phyloP scores from a whole-genome alignment of 2,797 vertebrate genomes.

The Anableps anableps region DNA sequence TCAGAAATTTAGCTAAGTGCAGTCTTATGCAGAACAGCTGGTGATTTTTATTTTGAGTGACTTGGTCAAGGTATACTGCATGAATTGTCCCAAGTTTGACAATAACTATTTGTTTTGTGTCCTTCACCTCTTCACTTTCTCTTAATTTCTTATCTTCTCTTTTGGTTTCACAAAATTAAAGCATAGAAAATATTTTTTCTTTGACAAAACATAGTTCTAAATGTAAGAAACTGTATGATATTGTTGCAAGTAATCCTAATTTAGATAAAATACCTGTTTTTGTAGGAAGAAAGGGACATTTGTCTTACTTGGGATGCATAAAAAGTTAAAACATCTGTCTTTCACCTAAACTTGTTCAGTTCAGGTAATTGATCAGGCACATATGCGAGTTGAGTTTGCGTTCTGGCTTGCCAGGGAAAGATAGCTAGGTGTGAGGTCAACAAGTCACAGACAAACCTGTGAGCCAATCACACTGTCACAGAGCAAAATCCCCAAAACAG shows the following conservation, averaged over 20 bases:
- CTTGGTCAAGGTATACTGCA: background rate
- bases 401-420: constrained; percentile 50
- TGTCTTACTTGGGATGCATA: constrained; percentile 22
- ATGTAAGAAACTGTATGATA: background rate
- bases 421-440: constrained; percentile 74
- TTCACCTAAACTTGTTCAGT: constrained; percentile 19
- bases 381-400: constrained; percentile 33
- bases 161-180: background rate
- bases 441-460: constrained; percentile 65
- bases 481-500: constrained; percentile 63
- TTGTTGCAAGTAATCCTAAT: background rate
- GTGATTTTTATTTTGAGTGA: no score
- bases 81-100: background rate
- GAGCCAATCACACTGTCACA: constrained; percentile 53
- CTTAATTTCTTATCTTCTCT: no score
- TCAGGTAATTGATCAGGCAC: constrained; percentile 53
- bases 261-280: constrained; percentile 1
- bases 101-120: no score
- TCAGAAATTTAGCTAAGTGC: no score
- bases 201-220: background rate
- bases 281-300: constrained; percentile 5
- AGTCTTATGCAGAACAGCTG: no score
- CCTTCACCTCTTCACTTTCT: no score
- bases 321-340: constrained; percentile 31
- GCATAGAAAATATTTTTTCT: no score